Evolutionary conservation across 2,113 vertebrate genomes (phyloP), one percentile per base, ranked within the genome.

Genomic region (Girardinichthys multiradiatus): DNA sequence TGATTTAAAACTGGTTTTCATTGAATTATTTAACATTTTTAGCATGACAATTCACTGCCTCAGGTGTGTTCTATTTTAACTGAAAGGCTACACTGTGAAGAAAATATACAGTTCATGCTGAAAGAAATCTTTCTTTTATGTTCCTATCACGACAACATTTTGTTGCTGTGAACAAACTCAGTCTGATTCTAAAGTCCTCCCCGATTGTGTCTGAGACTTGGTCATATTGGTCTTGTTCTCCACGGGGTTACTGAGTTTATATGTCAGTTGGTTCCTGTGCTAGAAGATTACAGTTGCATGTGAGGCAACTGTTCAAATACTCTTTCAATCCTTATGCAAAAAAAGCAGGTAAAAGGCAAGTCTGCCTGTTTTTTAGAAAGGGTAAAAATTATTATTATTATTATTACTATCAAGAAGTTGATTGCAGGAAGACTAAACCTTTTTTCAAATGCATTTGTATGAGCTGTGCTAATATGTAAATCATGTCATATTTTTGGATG

Each of bases 211-310:
- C 64, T 66, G 68, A 85, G 79, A 82, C 54, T 11, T 80, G 62
- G 57, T 73, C 63, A 60, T 70, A 66, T 62, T 74, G 33, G 73
- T 73, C 66, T 73, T 68, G 54, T 70, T 79, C 33, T 70, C 77
- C 39, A 80, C 68, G n/a, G 81, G 83, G 81, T 89, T 67, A 84
- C 64, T 77, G 85, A 82, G 87, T 87, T 87, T 76, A 80, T 75
- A 76, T 29, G 28, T 65, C 51, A 83, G 21, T 61, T 65, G 70
- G 58, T 74, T 73, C 64, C 75, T 80, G 70, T 73, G 33, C 81
- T 77, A 76, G 80, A 72, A 83, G 82, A 89, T 87, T 90, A 90
- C 57, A 60, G 57, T 72, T 74, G 59, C 76, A 57, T 79, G 69
- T 77, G 70, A 10, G 2, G 64, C 66, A 67, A 63, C 30, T 64